Percentiles rank a stretch among this genome's conserved stretches.
Evolutionary conservation across 2,797 vertebrate species (phyloP).

Genomic region (Catostomus latipinnis): DNA sequence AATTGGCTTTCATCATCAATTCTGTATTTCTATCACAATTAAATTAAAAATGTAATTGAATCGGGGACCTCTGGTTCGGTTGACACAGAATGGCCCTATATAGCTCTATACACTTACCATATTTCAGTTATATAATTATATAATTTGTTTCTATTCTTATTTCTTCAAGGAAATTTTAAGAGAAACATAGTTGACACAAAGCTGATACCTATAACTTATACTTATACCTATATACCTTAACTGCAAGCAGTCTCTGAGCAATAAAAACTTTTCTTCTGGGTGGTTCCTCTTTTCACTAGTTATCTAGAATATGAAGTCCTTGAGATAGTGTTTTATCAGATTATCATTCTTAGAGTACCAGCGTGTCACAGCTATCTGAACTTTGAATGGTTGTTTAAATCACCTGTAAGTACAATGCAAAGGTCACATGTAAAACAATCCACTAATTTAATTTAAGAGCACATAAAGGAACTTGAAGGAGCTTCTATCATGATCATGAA

Average conservation of each 20-base stretch:
- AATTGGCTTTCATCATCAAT: too few species aligned
- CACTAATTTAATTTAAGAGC: slow-evolving; percentile 13
- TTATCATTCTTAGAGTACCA: background rate
- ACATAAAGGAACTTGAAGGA: slow-evolving; percentile 1
- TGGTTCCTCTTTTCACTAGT: background rate
- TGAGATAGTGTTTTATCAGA: background rate
- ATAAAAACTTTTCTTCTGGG: background rate
- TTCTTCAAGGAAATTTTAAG: background rate
- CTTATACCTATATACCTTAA: too few species aligned
- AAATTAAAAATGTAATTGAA: too few species aligned
- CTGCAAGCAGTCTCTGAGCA: background rate
- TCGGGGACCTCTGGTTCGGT: too few species aligned
- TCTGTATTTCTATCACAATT: too few species aligned
- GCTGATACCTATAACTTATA: too few species aligned
- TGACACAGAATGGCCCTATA: too few species aligned
- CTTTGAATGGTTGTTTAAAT: slow-evolving; percentile 2
- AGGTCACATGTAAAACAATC: slow-evolving; percentile 26
- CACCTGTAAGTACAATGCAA: slow-evolving; percentile 26
- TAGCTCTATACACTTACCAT: background rate
- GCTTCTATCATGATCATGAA: slow-evolving; percentile 14
- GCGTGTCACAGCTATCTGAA: background rate
- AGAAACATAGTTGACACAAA: background rate
- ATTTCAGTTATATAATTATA: background rate
- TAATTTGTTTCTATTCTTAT: background rate
- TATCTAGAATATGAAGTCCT: background rate